Percentiles rank a stretch among this genome's conserved stretches.
Evolutionary conservation across 2,888 invertebrate species (phyloP).

Genomic region (Pammene fasciana): DNA sequence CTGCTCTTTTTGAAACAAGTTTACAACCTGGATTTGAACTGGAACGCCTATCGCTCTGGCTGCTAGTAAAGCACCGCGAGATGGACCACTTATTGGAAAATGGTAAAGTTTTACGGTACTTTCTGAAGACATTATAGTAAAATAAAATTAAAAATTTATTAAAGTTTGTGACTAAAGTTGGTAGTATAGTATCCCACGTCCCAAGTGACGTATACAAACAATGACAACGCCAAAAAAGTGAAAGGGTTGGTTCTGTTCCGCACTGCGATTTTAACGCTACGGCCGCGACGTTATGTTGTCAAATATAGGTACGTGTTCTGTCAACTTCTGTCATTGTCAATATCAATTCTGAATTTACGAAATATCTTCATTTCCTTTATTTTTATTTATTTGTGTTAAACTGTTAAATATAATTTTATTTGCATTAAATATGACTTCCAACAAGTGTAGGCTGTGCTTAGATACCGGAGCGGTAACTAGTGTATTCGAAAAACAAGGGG

Average conservation of each 20-base stretch:
- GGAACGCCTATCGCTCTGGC: conserved; percentile 83
- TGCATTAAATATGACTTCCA: conserved; percentile 44
- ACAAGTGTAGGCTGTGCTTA: conserved; percentile 67
- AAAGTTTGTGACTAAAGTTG: neutral
- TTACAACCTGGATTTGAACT: conserved; percentile 73
- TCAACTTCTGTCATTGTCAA: too few relatives aligned
- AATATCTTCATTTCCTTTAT: neutral
- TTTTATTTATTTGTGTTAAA: neutral
- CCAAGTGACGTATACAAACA: neutral
- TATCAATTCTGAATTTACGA: neutral
- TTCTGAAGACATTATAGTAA: conserved; percentile 47
- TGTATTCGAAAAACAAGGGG: conserved; percentile 59
- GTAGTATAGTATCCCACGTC: neutral
- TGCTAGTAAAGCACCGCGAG: conserved; percentile 84
- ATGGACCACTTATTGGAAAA: conserved; percentile 85
- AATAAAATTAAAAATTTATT: neutral
- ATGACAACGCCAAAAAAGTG: too few relatives aligned
- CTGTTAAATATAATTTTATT: neutral
- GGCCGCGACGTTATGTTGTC: neutral
- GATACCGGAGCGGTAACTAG: conserved; percentile 51
- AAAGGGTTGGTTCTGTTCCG: neutral
- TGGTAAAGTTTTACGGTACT: conserved; percentile 80
- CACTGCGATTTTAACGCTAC: neutral
- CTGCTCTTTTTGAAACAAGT: conserved; percentile 85
- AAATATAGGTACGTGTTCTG: neutral